Evolutionary conservation across 2,797 vertebrate species (phyloP).

Genomic region (Neostethus bicornis): DNA sequence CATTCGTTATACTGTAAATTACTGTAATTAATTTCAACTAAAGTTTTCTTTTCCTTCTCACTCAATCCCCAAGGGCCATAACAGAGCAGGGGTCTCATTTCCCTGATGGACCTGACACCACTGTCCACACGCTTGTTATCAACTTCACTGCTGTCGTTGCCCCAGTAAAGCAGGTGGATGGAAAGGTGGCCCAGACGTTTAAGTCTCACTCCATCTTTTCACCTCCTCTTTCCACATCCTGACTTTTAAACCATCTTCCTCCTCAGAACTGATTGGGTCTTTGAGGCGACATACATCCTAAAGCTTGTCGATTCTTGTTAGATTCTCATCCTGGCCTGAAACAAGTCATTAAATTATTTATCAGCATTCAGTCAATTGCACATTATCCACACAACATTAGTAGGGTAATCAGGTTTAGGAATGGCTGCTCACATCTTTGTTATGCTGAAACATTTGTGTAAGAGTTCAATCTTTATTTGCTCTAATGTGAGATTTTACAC

Average conservation of each 20-base stretch:
- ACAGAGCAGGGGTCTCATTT: slow-evolving; percentile 74
- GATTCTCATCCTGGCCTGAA: slow-evolving; percentile 89
- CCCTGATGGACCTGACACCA: slow-evolving; percentile 80
- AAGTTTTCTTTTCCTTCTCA: slow-evolving; percentile 71
- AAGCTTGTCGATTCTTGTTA: slow-evolving; percentile 93
- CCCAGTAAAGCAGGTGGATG: slow-evolving; percentile 58
- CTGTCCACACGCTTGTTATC: slow-evolving; percentile 80
- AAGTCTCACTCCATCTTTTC: slow-evolving; percentile 52
- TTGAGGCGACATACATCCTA: slow-evolving; percentile 86
- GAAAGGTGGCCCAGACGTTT: slow-evolving; percentile 66
- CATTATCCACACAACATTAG: slow-evolving; percentile 90
- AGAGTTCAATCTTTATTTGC: slow-evolving; percentile 65
- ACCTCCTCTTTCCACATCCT: slow-evolving; percentile 35
- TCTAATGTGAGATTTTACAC: no score
- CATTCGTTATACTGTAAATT: slow-evolving; percentile 33
- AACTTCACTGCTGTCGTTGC: slow-evolving; percentile 75
- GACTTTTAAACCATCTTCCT: slow-evolving; percentile 70
- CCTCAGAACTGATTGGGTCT: slow-evolving; percentile 84
- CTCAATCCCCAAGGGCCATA: slow-evolving; percentile 77
- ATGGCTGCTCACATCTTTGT: slow-evolving; percentile 45
- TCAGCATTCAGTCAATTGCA: slow-evolving; percentile 86
- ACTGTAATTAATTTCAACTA: slow-evolving; percentile 58
- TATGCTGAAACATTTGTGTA: slow-evolving; percentile 52
- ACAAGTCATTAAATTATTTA: slow-evolving; percentile 94
- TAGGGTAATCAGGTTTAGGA: slow-evolving; percentile 76